Evolutionary conservation across 2,797 vertebrate species (phyloP).

Genomic region (Lithobates sylvaticus): DNA sequence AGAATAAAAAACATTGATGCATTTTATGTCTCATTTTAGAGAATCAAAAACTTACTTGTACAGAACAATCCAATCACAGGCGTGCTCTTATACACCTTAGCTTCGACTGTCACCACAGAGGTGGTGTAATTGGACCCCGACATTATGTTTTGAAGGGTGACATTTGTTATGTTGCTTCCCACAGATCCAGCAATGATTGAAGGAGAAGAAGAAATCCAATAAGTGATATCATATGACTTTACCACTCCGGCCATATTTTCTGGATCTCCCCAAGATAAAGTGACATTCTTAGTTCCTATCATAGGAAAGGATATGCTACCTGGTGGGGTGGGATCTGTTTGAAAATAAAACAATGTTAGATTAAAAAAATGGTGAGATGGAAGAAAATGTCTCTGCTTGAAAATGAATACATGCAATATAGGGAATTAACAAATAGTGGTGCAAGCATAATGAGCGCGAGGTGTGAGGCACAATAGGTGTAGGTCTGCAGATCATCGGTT

Average conservation of each 20-base stretch:
- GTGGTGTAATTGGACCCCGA: not conserved
- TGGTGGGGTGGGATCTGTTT: conserved; percentile 11
- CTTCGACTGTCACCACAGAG: too few species aligned
- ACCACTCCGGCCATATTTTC: not conserved
- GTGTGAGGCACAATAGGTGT: too few species aligned
- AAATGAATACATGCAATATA: not conserved
- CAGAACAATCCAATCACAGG: not conserved
- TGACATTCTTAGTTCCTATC: not conserved
- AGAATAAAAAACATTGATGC: too few species aligned
- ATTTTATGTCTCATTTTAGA: too few species aligned
- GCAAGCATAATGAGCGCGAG: too few species aligned
- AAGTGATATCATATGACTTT: conserved; percentile 34
- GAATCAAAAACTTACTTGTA: conserved; percentile 22
- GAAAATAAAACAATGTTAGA: not conserved
- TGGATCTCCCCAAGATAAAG: conserved; percentile 32
- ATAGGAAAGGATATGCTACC: not conserved
- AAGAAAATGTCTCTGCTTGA: not conserved
- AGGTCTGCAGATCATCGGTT: too few species aligned
- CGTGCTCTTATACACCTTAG: too few species aligned
- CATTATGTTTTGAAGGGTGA: too few species aligned
- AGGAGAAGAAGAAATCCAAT: not conserved
- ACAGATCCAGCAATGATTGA: too few species aligned
- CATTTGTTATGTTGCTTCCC: too few species aligned
- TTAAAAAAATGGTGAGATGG: not conserved
- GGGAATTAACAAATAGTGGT: too few species aligned